phyloP scores from a whole-genome alignment of 2,113 vertebrate species.

The Neofelis nebulosa region DNA sequence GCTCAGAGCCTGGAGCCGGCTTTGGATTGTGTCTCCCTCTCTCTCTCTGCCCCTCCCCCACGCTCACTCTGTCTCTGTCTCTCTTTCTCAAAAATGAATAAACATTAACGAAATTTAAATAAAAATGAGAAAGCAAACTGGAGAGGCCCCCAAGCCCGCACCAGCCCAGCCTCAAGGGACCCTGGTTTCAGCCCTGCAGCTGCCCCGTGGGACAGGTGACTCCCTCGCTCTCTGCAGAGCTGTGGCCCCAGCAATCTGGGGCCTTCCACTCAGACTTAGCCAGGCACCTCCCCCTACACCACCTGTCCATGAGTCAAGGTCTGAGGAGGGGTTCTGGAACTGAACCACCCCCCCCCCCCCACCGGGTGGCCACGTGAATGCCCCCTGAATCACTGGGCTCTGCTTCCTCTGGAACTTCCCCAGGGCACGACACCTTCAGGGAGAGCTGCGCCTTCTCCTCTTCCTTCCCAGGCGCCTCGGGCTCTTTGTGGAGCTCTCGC shows the following conservation, averaged over 20 bases:
- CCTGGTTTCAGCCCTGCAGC: background rate
- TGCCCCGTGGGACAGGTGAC: background rate
- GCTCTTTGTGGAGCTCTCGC: background rate
- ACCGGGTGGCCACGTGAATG: background rate
- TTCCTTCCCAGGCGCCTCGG: background rate
- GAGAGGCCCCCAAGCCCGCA: background rate
- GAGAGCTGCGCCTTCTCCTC: too few species aligned
- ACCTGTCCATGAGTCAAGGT: slow-evolving; percentile 27
- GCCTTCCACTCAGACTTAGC: background rate
- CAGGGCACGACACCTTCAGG: fast-evolving
- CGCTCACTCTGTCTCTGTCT: too few species aligned
- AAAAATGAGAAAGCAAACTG: background rate
- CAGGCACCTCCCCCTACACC: fast-evolving
- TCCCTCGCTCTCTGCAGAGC: background rate
- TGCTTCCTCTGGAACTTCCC: background rate
- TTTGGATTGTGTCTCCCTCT: too few species aligned
- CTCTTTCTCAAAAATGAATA: too few species aligned
- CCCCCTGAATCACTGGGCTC: background rate
- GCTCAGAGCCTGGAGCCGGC: too few species aligned
- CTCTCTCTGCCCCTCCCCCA: too few species aligned
- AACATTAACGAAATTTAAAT: too few species aligned
- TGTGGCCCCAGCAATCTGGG: background rate
- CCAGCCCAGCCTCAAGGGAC: fast-evolving
- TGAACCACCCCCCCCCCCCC: slow-evolving; percentile 55
- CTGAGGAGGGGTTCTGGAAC: background rate